Base-by-base conservation (phyloP, 2,797 vertebrate genomes). In the Neosalanx taihuensis region DNA sequence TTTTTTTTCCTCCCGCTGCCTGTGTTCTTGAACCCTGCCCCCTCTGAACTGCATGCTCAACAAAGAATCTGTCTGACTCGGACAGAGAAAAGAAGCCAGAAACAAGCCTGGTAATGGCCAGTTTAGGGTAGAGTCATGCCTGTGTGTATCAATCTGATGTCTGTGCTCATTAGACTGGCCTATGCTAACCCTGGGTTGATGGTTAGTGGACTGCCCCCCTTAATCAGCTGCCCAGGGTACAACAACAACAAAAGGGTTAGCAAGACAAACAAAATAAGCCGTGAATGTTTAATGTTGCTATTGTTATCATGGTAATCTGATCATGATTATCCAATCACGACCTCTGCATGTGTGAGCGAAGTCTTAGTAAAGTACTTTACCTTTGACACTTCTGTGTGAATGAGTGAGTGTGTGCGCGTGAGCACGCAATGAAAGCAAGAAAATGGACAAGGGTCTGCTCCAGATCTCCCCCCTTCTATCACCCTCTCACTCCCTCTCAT, bases 11-110 rank as follows among this genome's bases (percentile, higher is more conserved):
- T 13, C 41, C 6, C 29, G 20, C 56, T 49, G 41, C 51, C 53
- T 26, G 68, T n/a, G 57, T 53, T 23, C 65, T 70, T 69, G 71
- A 78, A 72, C 76, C 71, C 77, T 51, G 59, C 71, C 10, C 41
- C 41, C 41, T 46, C 41, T 46, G 10, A 46, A 46, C 41, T 46
- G 41, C 7, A 9, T 68, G 67, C n/a, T 46, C 71, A 73, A 70
- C 68, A 51, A 73, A 72, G 41, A 51, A 26, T 26, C 23, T 26
- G 23, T 26, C 49, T 37, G 56, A 46, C 56, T 60, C 41, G 46
- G 41, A 64, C 58, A 57, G 46, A 33, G 64, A 51, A 7, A 73
- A 23, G n/a, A 60, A 73, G 18, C 62, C 37, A 49, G 61, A 64
- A 57, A 64, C n/a, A 12, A 64, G 18, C 51, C n/a, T 10, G 13